Base-by-base conservation (phyloP, 2,113 vertebrate genomes). In the Gopherus flavomarginatus region DNA sequence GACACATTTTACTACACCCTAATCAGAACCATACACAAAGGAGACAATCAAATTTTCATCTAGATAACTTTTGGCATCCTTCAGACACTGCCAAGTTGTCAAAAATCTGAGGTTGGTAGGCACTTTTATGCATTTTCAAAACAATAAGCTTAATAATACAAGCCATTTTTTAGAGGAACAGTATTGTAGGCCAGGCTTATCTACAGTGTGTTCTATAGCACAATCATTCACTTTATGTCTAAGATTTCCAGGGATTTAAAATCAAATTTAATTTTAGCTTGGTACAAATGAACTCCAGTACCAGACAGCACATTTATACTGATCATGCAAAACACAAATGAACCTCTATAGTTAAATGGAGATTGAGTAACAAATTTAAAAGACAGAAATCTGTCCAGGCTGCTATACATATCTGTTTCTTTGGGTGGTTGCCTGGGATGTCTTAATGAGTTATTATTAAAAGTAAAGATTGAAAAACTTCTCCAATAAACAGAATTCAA, bases 231-330 rank as follows among this genome's bases (percentile, higher is more conserved):
- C 42, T 95, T 95, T 81, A 96, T 86, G 65, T 88, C 92, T 50
- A 95, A 87, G 65, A 83, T 90, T 96, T 96, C 90, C 88, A 94
- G 88, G 83, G 75, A 86, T 96, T 96, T 94, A 88, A 95, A 96
- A 65, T n/a, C n/a, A 93, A 97, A 96, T 94, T 96, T 96, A 95
- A 96, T 95, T 97, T 97, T 94, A 95, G 75, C 88, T 97, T 97
- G 97, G 92, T 96, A 96, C 57, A 89, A 93, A 4, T 72, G 82
- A 96, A 92, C 47, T 92, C 35, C 79, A 94, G 54, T 57, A 90
- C 49, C 85, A 95, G 92, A 94, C 91, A 95, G 90, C 88, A 92
- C 35, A 88, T 53, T 90, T 93, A 72, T 13, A 94, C 80, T 44
- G 81, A 92, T 96, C 92, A 95, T 62, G 90, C 35, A 82, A 65